phyloP scores from a whole-genome alignment of 2,888 invertebrate species.

The Tetrapedia diversipes region DNA sequence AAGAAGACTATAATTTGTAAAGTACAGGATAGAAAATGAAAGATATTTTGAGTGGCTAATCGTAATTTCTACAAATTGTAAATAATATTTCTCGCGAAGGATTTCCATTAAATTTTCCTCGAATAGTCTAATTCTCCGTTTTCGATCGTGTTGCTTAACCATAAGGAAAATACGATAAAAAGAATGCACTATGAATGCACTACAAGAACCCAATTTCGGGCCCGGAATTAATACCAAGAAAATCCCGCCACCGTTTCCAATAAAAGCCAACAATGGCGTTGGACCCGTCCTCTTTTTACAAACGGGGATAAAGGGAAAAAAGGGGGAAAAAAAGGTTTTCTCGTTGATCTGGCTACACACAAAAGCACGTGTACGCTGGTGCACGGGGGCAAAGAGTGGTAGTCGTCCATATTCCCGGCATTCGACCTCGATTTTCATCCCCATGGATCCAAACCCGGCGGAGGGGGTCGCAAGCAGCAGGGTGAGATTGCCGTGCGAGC shows the following conservation, averaged over 20 bases:
- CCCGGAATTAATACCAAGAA: too few relatives aligned
- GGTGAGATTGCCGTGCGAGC: slow-evolving; percentile 68
- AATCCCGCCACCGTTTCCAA: slow-evolving; percentile 45
- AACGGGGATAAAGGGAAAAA: background rate
- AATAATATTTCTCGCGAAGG: too few relatives aligned
- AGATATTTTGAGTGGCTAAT: too few relatives aligned
- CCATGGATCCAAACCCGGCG: slow-evolving; percentile 28
- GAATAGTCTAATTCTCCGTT: too few relatives aligned
- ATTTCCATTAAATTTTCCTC: too few relatives aligned
- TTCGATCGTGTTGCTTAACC: too few relatives aligned
- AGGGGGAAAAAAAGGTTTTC: slow-evolving; percentile 10
- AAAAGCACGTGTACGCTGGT: slow-evolving; percentile 62
- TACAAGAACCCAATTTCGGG: too few relatives aligned
- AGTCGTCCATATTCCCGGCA: slow-evolving; percentile 61
- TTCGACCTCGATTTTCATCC: slow-evolving; percentile 70
- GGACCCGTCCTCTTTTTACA: slow-evolving; percentile 32
- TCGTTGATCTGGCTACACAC: slow-evolving; percentile 50
- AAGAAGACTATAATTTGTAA: too few relatives aligned
- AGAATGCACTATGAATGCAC: too few relatives aligned
- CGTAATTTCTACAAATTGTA: too few relatives aligned
- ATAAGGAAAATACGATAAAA: too few relatives aligned
- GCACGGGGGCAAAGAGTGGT: slow-evolving; percentile 45
- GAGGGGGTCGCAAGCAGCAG: slow-evolving; percentile 24
- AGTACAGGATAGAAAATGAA: too few relatives aligned
- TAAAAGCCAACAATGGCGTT: slow-evolving; percentile 58